Conservation (phyloP, 2,113 vertebrate genomes). For the Megalops atlanticus region DNA sequence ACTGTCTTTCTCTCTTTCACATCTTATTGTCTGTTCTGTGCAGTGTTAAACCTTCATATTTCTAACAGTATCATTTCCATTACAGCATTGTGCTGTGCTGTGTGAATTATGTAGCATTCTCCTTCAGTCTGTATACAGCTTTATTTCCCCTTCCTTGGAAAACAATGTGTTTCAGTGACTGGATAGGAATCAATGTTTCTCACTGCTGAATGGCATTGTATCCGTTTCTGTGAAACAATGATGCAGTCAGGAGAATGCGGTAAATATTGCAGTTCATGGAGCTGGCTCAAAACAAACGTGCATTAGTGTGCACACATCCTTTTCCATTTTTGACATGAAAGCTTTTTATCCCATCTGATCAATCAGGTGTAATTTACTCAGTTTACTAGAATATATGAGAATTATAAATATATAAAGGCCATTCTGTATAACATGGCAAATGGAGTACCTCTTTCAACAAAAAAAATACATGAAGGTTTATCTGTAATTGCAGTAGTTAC, state of each 20-base stretch:
- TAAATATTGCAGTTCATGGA: not conserved
- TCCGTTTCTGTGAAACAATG: conserved; percentile 54
- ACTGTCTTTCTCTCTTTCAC: conserved; percentile 21
- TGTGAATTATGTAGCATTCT: not conserved
- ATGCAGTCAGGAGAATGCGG: conserved; percentile 20
- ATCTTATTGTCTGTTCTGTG: conserved; percentile 46
- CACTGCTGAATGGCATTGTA: conserved; percentile 41
- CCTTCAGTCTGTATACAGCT: conserved; percentile 43
- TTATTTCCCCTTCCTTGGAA: conserved; percentile 47
- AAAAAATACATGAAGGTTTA: not conserved
- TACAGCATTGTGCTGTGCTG: not conserved
- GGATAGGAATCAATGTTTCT: conserved; percentile 49
- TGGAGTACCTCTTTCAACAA: not conserved
- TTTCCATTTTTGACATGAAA: not conserved
- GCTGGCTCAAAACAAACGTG: not conserved
- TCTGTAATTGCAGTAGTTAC: not conserved
- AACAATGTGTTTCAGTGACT: conserved; percentile 54
- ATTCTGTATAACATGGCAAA: not conserved
- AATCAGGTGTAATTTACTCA: not conserved
- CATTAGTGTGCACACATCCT: too few relatives aligned
- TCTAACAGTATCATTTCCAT: not conserved
- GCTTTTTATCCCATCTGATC: not conserved
- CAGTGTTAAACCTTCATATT: conserved; percentile 6
- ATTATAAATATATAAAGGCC: conserved; percentile 1
- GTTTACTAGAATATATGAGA: conserved; percentile 6